Conservation (phyloP, 1,140 invertebrate species). For the Oncopodura yosiiana region DNA sequence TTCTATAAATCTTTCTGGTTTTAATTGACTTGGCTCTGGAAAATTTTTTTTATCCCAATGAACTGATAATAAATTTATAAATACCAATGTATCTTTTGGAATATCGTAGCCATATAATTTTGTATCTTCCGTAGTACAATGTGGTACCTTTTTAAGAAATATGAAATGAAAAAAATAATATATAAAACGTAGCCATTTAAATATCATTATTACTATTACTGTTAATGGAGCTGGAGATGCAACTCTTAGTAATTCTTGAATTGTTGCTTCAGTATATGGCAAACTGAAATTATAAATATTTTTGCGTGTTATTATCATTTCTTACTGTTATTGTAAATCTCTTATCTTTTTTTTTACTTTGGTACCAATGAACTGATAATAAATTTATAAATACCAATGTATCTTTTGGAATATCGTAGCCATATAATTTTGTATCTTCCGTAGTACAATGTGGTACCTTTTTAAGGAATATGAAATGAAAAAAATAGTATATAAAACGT, state of each 20-base stretch:
- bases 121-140: conserved; percentile 48
- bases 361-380: conserved; percentile 59
- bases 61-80: conserved; percentile 65
- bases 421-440: conserved; percentile 46
- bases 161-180: neutral
- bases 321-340: neutral
- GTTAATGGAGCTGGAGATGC: conserved; percentile 25
- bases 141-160: conserved; percentile 44
- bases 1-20: conserved; percentile 63
- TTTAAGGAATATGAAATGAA: neutral
- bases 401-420: conserved; percentile 58
- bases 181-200: neutral
- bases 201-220: conserved; percentile 1
- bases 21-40: conserved; percentile 58
- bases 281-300: conserved; percentile 42
- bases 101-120: conserved; percentile 50
- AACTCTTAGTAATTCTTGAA: conserved; percentile 39
- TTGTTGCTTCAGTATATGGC: conserved; percentile 51
- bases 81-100: conserved; percentile 66
- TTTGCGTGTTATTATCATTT: neutral
- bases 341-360: conserved; percentile 41
- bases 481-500: neutral
- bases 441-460: conserved; percentile 50
- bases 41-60: conserved; percentile 61
- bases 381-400: conserved; percentile 74